Conservation (phyloP, 2,797 vertebrate species). For the Streptopelia turtur region DNA sequence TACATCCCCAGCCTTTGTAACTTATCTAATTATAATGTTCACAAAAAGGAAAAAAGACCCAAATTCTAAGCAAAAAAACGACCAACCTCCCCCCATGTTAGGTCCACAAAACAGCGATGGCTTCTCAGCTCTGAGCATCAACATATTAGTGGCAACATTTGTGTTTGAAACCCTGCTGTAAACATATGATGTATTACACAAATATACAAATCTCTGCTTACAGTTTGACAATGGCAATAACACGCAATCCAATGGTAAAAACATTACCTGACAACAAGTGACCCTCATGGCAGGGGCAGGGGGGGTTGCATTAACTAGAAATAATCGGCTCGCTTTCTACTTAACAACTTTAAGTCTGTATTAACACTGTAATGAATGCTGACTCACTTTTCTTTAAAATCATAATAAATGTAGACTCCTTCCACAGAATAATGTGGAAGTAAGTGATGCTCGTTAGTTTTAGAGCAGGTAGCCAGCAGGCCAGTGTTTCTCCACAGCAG, state of each 20-base stretch:
- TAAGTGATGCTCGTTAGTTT: not conserved
- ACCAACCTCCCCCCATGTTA: not conserved
- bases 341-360: not conserved
- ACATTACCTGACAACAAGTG: not conserved
- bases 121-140: not conserved
- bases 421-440: not conserved
- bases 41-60: not conserved
- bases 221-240: not conserved
- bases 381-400: not conserved
- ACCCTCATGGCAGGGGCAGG: not conserved
- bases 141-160: not conserved
- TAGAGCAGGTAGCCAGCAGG: not conserved
- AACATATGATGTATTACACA: fast-evolving
- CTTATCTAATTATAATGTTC: not conserved
- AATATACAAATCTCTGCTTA: not conserved
- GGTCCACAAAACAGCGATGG: not conserved
- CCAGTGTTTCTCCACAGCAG: not conserved
- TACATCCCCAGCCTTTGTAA: not conserved
- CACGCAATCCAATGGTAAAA: not conserved
- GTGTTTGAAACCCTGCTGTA: not conserved
- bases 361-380: not conserved
- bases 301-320: not conserved
- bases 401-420: not conserved
- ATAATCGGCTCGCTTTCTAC: not conserved
- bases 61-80: not conserved